phyloP scores from a whole-genome alignment of 2,888 invertebrate genomes.

The Caenorhabditis sulstoni region DNA sequence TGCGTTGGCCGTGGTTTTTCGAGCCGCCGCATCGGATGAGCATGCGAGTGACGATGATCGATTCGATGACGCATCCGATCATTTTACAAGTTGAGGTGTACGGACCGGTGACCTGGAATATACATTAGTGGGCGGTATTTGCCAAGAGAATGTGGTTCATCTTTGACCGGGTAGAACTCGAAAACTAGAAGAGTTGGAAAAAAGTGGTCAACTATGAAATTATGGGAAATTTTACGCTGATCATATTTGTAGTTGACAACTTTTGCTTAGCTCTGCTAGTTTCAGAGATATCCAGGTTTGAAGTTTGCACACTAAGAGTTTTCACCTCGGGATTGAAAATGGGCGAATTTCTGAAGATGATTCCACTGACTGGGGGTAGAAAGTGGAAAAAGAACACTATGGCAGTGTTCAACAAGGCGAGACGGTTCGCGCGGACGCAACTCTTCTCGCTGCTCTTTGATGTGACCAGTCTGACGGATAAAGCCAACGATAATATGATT shows the following conservation, averaged over 20 bases:
- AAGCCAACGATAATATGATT: not conserved
- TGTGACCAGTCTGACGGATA: conserved; percentile 1
- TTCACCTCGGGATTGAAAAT: not conserved
- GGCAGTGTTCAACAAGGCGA: conserved; percentile 12
- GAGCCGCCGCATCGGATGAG: too few species aligned
- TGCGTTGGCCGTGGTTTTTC: too few species aligned
- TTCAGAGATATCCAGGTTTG: too few species aligned
- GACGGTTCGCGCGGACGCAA: conserved; percentile 5
- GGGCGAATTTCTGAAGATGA: conserved; percentile 2
- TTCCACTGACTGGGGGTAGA: conserved; percentile 14
- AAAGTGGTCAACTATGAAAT: not conserved
- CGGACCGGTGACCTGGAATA: conserved; percentile 22
- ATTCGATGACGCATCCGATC: conserved; percentile 27
- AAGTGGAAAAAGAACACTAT: conserved; percentile 10
- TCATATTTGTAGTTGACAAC: too few species aligned
- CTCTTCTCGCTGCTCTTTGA: conserved; percentile 3
- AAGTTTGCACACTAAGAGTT: not conserved
- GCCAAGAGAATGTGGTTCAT: too few species aligned
- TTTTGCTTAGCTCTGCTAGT: too few species aligned
- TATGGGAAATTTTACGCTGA: too few species aligned
- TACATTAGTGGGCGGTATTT: too few species aligned
- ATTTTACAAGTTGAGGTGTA: conserved; percentile 19
- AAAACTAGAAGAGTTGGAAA: too few species aligned
- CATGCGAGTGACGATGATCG: conserved; percentile 5
- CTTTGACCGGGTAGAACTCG: too few species aligned